Evolutionary conservation across 2,888 invertebrate species (phyloP).

Genomic region (Sinohyriopsis cumingii): DNA sequence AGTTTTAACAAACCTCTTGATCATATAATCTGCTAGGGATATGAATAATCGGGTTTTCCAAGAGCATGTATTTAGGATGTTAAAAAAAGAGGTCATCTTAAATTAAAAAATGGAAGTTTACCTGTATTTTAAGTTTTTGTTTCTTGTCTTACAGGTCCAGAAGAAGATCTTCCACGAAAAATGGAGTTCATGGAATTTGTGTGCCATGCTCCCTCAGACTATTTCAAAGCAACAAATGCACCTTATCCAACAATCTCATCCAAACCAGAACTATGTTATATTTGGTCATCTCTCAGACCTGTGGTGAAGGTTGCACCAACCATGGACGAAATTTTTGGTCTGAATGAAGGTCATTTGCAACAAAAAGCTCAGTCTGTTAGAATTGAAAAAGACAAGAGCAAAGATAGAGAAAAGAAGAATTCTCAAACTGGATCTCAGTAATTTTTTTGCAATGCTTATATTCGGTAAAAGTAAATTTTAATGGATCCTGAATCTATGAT

Average conservation of each 20-base stretch:
- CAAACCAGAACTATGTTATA: slow-evolving; percentile 66
- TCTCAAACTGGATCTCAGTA: no score
- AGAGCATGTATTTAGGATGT: no score
- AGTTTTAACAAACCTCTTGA: no score
- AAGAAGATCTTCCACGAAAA: slow-evolving; percentile 90
- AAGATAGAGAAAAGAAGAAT: no score
- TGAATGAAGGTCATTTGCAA: slow-evolving; percentile 18
- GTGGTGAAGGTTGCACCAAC: slow-evolving; percentile 60
- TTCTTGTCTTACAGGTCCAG: slow-evolving; percentile 80
- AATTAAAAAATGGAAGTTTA: no score
- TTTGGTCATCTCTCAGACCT: slow-evolving; percentile 67
- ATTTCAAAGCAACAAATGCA: slow-evolving; percentile 81
- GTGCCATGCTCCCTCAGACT: slow-evolving; percentile 94
- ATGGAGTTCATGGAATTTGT: slow-evolving; percentile 91
- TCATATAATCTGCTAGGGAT: no score
- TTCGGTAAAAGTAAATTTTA: no score
- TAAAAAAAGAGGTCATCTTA: no score
- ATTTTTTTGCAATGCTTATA: no score
- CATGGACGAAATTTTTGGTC: slow-evolving; percentile 64
- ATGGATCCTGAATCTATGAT: no score
- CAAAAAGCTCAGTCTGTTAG: not conserved
- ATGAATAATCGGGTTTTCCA: no score
- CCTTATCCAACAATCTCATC: slow-evolving; percentile 79
- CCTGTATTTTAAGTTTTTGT: not conserved
- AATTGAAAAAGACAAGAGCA: no score